phyloP scores from a whole-genome alignment of 2,888 invertebrate genomes.

The Mayetiola destructor region DNA sequence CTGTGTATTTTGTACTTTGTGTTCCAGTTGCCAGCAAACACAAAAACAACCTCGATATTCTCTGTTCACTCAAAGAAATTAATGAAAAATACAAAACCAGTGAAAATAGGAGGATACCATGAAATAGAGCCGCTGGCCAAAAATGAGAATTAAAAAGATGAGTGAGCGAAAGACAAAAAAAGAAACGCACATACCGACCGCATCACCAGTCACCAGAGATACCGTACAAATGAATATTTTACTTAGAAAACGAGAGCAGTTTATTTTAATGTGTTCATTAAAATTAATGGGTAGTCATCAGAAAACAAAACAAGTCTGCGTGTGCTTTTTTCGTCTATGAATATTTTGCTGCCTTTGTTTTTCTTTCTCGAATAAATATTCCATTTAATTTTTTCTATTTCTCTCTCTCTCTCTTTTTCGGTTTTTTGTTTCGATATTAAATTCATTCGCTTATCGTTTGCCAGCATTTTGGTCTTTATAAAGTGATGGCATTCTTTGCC shows the following conservation, averaged over 20 bases:
- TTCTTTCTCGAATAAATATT: neutral
- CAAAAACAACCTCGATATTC: neutral
- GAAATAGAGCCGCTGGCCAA: neutral
- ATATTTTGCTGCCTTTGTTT: neutral
- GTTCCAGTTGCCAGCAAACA: neutral
- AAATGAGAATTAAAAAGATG: neutral
- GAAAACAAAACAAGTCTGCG: constrained; percentile 4
- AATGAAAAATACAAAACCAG: neutral
- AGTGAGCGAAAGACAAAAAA: neutral
- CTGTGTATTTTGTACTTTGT: too few species aligned
- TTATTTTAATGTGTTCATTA: constrained; percentile 14
- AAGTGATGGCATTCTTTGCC: too few species aligned
- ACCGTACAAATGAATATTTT: too few species aligned
- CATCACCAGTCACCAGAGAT: too few species aligned
- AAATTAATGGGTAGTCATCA: constrained; percentile 13
- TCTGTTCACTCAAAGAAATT: neutral
- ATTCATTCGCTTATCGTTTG: neutral
- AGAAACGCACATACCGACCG: neutral
- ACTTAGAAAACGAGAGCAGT: constrained; percentile 4
- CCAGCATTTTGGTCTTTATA: too few species aligned
- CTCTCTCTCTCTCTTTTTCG: neutral
- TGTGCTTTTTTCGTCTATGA: neutral
- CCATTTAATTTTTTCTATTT: neutral
- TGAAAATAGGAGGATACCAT: neutral
- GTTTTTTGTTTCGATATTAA: neutral